phyloP scores from a whole-genome alignment of 1,140 invertebrate species.

The Choristoneura fumiferana region DNA sequence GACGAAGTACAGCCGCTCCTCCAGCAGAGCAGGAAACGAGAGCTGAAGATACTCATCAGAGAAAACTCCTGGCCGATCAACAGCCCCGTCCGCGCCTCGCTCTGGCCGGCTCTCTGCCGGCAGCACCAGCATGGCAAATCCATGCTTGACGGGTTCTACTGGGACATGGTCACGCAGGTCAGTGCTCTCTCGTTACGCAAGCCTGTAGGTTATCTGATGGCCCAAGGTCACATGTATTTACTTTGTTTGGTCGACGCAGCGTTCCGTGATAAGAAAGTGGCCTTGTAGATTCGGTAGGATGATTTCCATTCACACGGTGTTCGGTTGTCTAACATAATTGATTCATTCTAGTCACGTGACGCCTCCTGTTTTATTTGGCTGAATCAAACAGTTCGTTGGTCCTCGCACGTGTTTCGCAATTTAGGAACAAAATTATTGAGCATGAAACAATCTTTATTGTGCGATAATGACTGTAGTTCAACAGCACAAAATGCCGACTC shows the following conservation, averaged over 20 bases:
- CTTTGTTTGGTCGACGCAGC: slow-evolving; percentile 39
- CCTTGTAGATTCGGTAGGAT: slow-evolving; percentile 9
- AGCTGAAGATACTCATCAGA: slow-evolving; percentile 87
- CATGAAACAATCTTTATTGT: slow-evolving; percentile 8
- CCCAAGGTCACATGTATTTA: slow-evolving; percentile 68
- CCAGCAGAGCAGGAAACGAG: slow-evolving; percentile 85
- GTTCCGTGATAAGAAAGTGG: slow-evolving; percentile 51
- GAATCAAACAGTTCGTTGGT: slow-evolving; percentile 4
- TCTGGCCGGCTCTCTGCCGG: slow-evolving; percentile 91
- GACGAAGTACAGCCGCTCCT: slow-evolving; percentile 85
- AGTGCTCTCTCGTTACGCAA: slow-evolving; percentile 60
- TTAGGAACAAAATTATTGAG: neutral
- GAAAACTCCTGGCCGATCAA: slow-evolving; percentile 91
- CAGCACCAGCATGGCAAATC: slow-evolving; percentile 89
- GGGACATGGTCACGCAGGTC: slow-evolving; percentile 93
- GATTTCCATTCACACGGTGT: neutral
- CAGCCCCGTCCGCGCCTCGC: slow-evolving; percentile 86
- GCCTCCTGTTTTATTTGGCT: neutral
- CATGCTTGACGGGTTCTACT: slow-evolving; percentile 91
- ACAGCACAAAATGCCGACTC: neutral
- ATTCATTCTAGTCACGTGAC: slow-evolving; percentile 13
- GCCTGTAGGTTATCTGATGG: no score
- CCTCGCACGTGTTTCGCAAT: slow-evolving; percentile 12
- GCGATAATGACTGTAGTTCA: neutral
- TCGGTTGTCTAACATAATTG: neutral